These are phyloP conservation scores for Coptodon rendalli DNA, from an alignment of 2,113 vertebrate species.

Conservation along the genomic window DNA sequence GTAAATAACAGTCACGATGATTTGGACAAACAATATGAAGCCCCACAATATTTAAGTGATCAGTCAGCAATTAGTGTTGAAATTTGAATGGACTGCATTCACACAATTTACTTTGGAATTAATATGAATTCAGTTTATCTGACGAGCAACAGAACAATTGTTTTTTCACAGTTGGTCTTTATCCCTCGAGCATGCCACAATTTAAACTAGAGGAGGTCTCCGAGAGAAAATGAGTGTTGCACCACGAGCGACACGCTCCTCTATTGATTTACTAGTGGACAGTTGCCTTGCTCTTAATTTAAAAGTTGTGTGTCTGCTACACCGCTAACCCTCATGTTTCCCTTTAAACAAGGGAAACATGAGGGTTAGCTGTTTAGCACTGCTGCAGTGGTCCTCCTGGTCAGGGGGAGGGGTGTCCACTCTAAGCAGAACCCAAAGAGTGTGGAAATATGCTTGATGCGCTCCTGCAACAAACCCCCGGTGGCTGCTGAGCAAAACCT, in stretches of 20 bases:
- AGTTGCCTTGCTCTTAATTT: neutral
- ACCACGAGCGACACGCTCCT: neutral
- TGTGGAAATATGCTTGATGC: neutral
- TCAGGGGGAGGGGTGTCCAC: neutral
- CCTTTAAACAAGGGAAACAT: neutral
- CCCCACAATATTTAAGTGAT: neutral
- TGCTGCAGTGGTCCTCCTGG: neutral
- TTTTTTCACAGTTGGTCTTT: neutral
- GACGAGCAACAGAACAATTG: neutral
- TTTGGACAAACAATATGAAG: neutral
- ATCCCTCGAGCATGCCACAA: neutral
- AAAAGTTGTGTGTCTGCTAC: neutral
- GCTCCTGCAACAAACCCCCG: neutral
- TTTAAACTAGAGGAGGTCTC: constrained; percentile 10
- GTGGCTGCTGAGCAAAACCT: neutral
- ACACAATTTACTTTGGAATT: neutral
- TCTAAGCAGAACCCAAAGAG: neutral
- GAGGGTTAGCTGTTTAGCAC: neutral
- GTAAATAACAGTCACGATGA: neutral
- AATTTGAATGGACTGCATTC: neutral
- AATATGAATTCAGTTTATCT: neutral
- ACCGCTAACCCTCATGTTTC: neutral
- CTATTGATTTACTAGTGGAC: neutral
- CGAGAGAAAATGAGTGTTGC: neutral
- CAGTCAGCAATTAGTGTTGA: neutral